These are phyloP conservation scores for Peribatodes rhomboidaria DNA, from an alignment of 2,888 invertebrate genomes.

Conservation along the genomic window DNA sequence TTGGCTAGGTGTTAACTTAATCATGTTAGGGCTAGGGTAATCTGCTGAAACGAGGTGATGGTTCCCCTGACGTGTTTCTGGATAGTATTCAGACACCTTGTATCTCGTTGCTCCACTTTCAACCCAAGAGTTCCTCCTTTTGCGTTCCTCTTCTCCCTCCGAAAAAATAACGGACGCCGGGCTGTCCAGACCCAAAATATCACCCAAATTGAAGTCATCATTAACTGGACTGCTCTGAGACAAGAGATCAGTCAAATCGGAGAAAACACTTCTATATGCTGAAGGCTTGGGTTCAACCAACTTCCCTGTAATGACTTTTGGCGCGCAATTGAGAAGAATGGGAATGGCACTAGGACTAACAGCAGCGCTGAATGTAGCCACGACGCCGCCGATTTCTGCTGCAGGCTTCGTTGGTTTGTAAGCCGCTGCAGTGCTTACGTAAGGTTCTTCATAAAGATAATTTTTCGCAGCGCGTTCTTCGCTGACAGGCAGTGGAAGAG, in stretches of 20 bases:
- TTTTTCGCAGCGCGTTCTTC: constrained; percentile 18
- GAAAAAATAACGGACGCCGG: constrained; percentile 35
- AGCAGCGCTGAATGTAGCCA: constrained; percentile 25
- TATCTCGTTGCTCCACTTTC: constrained; percentile 47
- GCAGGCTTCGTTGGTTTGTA: constrained; percentile 13
- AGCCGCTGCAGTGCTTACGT: constrained; percentile 4
- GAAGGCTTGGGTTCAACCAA: constrained; percentile 29
- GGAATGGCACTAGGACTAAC: constrained; percentile 41
- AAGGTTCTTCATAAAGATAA: constrained; percentile 21
- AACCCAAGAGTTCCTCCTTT: constrained; percentile 37
- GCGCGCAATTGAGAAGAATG: constrained; percentile 57
- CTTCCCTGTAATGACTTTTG: constrained; percentile 53
- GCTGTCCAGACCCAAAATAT: constrained; percentile 33
- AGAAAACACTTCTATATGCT: constrained; percentile 27
- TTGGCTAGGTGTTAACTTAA: constrained; percentile 26
- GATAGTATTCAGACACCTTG: constrained; percentile 57
- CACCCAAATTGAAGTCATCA: constrained; percentile 6
- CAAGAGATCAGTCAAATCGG: constrained; percentile 15
- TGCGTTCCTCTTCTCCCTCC: constrained; percentile 26
- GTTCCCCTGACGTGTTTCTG: constrained; percentile 47
- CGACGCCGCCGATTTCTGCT: not conserved
- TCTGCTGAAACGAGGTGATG: constrained; percentile 56
- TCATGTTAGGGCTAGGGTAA: constrained; percentile 54
- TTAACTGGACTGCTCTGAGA: constrained; percentile 3
- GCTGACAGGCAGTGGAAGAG: constrained; percentile 5